Percentiles rank a stretch among this genome's conserved stretches.
phyloP scores from a whole-genome alignment of 2,113 vertebrate genomes.

The Pteropus alecto region DNA sequence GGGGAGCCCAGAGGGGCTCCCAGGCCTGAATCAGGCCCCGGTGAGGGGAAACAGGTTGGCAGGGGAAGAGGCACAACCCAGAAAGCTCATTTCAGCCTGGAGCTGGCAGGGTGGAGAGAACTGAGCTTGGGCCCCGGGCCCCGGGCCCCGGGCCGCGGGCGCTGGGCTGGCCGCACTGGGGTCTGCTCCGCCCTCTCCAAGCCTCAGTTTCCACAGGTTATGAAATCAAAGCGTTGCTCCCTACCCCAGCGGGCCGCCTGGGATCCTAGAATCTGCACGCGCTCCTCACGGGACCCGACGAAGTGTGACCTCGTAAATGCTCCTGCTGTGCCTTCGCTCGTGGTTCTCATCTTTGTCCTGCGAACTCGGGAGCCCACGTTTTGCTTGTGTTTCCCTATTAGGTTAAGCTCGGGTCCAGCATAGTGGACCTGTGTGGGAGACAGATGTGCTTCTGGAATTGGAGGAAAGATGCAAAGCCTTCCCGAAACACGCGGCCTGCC shows the following conservation, averaged over 20 bases:
- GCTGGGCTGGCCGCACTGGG: not conserved
- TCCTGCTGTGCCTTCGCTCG: accelerated
- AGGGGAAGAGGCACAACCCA: accelerated
- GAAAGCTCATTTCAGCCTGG: not conserved
- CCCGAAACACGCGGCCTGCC: not conserved
- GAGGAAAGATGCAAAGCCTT: not conserved
- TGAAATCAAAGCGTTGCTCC: not conserved
- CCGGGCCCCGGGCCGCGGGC: not conserved
- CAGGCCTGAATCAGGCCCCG: accelerated
- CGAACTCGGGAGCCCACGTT: not conserved
- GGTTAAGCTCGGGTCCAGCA: not conserved
- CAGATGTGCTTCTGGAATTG: not conserved
- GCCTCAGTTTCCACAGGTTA: not conserved
- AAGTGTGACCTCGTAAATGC: not conserved
- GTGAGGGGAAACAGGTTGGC: not conserved
- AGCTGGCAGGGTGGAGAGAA: not conserved
- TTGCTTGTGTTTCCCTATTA: not conserved
- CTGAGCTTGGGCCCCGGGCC: not conserved
- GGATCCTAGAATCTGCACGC: not conserved
- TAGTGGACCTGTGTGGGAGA: not conserved
- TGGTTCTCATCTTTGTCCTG: not conserved
- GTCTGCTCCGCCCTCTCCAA: not conserved
- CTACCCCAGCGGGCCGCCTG: not conserved
- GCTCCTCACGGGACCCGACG: not conserved
- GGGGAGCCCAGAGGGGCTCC: not conserved